Conservation (phyloP, 2,888 invertebrate species). For the Tipula confusa region DNA sequence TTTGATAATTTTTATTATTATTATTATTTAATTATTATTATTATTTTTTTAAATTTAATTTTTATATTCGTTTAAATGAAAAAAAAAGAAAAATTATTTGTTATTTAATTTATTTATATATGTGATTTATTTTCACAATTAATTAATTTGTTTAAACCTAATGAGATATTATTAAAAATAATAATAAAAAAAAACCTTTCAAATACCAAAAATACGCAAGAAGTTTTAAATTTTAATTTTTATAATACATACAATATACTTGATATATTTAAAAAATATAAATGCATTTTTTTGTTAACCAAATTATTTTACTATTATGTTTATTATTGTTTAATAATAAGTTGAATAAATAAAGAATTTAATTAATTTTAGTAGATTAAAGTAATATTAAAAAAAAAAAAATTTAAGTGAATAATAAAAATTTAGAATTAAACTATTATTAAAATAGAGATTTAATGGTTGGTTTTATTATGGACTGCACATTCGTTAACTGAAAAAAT, state of each 20-base stretch:
- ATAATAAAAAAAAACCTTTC: neutral
- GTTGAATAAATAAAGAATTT: neutral
- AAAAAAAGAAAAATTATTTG: neutral
- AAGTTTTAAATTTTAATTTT: neutral
- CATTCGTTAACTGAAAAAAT: no score
- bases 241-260: neutral
- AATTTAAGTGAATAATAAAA: neutral
- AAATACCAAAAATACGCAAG: neutral
- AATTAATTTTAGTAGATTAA: conserved; percentile 6
- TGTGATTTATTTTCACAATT: neutral
- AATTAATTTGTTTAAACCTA: neutral
- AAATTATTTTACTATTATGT: neutral
- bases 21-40: neutral
- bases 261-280: neutral
- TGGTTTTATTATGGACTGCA: neutral
- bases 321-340: neutral
- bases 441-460: neutral
- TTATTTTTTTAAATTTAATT: neutral
- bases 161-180: neutral
- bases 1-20: neutral
- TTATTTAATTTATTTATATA: neutral
- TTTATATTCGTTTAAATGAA: neutral
- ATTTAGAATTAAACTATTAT: neutral
- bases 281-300: neutral
- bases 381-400: neutral